Percentiles rank a stretch among this genome's conserved stretches.
These are phyloP conservation scores for Petaurus breviceps DNA, from an alignment of 2,113 vertebrate genomes.

Conservation along the genomic window DNA sequence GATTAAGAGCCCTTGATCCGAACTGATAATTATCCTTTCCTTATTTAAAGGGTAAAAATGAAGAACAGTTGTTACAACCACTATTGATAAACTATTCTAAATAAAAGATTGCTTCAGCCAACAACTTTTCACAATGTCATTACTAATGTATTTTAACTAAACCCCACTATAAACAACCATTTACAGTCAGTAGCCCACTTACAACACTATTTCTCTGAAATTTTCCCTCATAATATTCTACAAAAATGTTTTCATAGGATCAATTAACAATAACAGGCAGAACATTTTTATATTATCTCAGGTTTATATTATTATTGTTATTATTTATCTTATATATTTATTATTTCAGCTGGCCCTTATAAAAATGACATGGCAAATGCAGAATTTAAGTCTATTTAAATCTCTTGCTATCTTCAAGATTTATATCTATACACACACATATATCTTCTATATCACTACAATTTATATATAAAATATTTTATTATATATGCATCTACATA, in stretches of 20 bases:
- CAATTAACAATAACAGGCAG: background rate
- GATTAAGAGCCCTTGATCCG: background rate
- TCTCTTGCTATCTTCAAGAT: background rate
- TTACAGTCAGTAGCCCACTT: background rate
- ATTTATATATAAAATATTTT: background rate
- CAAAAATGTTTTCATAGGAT: background rate
- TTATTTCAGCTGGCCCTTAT: background rate
- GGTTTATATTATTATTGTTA: background rate
- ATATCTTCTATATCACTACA: background rate
- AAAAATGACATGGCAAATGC: background rate
- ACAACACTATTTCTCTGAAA: background rate
- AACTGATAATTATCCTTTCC: background rate
- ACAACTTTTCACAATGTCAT: background rate
- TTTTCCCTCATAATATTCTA: background rate
- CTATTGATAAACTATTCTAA: background rate
- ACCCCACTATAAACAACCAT: background rate
- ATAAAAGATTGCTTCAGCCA: background rate
- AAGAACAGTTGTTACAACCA: background rate
- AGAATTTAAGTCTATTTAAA: background rate
- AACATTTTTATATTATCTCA: background rate
- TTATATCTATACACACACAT: background rate
- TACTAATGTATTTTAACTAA: background rate
- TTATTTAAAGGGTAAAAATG: background rate
- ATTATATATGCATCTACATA: background rate
- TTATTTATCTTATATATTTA: no score